Evolutionary conservation across 2,113 vertebrate species (phyloP).

Genomic region (Elephantulus edwardii): DNA sequence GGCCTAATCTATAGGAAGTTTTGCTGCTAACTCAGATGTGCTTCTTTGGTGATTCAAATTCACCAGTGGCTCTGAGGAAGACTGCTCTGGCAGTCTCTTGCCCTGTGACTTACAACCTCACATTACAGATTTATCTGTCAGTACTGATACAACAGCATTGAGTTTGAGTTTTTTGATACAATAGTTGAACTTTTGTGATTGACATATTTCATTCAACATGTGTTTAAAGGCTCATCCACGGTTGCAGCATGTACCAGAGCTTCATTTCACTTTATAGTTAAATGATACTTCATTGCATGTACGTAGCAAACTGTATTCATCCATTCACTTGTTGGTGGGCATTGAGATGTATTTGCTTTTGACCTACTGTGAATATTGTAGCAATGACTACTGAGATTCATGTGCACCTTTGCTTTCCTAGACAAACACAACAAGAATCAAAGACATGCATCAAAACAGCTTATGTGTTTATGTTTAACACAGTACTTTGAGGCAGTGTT

Average conservation of each 20-base stretch:
- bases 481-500: not conserved
- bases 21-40: too few species aligned
- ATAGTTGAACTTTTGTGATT: not conserved
- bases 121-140: too few species aligned
- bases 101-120: too few species aligned
- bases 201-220: not conserved
- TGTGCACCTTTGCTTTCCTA: not conserved
- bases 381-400: not conserved
- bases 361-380: not conserved
- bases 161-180: too few species aligned
- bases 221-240: not conserved
- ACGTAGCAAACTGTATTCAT: not conserved
- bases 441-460: not conserved
- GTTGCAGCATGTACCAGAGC: not conserved
- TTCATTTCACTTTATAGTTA: not conserved
- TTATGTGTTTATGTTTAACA: not conserved
- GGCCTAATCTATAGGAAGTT: too few species aligned
- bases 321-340: not conserved
- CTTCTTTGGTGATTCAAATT: too few species aligned
- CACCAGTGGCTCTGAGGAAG: too few species aligned
- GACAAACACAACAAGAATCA: not conserved
- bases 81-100: too few species aligned
- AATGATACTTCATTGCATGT: not conserved
- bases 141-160: too few species aligned
- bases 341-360: not conserved